Evolutionary conservation across 2,113 vertebrate genomes (phyloP), one percentile per base, ranked within the genome.

Genomic region (Lepidothrix coronata): DNA sequence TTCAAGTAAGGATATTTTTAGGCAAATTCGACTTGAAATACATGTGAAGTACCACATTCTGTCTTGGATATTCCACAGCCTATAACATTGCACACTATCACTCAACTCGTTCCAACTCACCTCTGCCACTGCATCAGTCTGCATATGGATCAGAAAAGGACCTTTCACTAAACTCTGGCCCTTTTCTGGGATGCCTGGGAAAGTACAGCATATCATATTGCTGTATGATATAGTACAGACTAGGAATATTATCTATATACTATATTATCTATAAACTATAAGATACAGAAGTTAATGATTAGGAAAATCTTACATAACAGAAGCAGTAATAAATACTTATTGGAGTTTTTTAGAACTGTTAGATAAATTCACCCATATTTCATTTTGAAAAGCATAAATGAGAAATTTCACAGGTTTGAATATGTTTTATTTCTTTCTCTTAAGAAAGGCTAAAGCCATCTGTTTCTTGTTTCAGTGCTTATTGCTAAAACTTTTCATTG

Each of bases 71-170:
- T 63, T 86, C 28, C 49, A 30, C 15, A 44, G 17, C 5, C 14
- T 41, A 22, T 25, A 49, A 62, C 37, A 58, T 4, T 51, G 25
- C n/a, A 79, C 15, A 23, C 4, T 35, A 43, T 18, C 20, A 73
- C 16, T 27, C 22, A 63, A 31, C 11, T 31, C 19, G 12, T n/a
- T 67, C n/a, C 21, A 66, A 2, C 6, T 81, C n/a, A 33, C 52
- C 27, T 81, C 61, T 85, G 43, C 19, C 25, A 30, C 83, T 39
- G 5, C 2, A 2, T n/a, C 25, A 44, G 12, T 23, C 30, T 2
- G 1, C 22, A 52, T 0, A 1, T 0, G 0, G 14, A 9, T n/a
- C 51, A 80, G 23, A 65, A 10, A 19, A 30, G 1, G 3, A 8
- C 3, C 23, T 14, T 68, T 59, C 44, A n/a, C 61, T 41, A 71